Conservation (phyloP, 2,113 vertebrate species). For the Apodemus sylvaticus region DNA sequence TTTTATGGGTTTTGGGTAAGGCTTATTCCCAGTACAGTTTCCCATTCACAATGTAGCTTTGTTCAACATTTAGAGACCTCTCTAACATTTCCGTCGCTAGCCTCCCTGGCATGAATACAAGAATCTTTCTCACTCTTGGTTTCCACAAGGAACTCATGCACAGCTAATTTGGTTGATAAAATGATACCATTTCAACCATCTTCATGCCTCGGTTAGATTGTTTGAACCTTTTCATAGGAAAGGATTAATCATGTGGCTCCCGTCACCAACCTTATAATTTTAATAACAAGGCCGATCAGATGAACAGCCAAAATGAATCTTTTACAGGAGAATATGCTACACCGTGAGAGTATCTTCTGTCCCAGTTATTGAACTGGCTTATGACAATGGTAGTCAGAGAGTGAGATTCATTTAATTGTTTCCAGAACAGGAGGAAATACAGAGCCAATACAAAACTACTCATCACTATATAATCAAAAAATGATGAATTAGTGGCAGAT, state of each 20-base stretch:
- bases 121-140: constrained; percentile 45
- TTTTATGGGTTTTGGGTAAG: constrained; percentile 81
- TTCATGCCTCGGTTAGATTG: constrained; percentile 55
- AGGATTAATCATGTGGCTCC: constrained; percentile 58
- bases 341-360: neutral
- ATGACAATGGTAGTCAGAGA: neutral
- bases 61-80: constrained; percentile 65
- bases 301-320: constrained; percentile 47
- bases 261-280: constrained; percentile 54
- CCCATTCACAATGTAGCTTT: constrained; percentile 69
- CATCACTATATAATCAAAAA: neutral
- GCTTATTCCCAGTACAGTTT: constrained; percentile 75
- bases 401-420: neutral
- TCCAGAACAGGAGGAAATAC: neutral
- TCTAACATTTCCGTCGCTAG: constrained; percentile 67
- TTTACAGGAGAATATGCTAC: neutral
- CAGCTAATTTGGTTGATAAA: constrained; percentile 73
- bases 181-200: constrained; percentile 68
- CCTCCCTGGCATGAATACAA: constrained; percentile 68
- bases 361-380: neutral
- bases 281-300: constrained; percentile 53
- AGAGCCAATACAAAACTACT: neutral
- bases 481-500: neutral
- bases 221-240: constrained; percentile 65
- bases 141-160: constrained; percentile 59